Percentiles rank a stretch among this genome's conserved stretches.
phyloP scores from a whole-genome alignment of 2,797 vertebrate species.

The Halcyon leucocephala region DNA sequence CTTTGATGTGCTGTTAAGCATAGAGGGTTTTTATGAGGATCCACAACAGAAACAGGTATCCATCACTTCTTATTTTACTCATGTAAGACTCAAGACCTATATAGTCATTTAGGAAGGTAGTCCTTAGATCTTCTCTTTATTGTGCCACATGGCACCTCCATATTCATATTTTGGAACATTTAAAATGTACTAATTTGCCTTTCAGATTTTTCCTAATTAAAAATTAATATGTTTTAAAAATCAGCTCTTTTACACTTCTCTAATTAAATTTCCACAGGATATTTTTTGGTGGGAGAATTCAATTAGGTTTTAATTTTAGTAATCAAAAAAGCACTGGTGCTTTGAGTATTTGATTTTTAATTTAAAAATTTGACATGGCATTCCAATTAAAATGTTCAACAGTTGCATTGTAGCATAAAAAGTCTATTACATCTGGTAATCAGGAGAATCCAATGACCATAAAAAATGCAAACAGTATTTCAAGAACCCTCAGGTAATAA shows the following conservation, averaged over 20 bases:
- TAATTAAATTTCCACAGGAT: conserved; percentile 83
- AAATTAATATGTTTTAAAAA: conserved; percentile 76
- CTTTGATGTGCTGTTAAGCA: neutral
- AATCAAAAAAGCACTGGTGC: conserved; percentile 79
- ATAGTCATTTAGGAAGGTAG: neutral
- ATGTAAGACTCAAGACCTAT: neutral
- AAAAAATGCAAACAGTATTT: conserved; percentile 71
- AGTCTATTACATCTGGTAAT: conserved; percentile 67
- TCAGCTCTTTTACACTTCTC: conserved; percentile 71
- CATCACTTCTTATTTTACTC: neutral
- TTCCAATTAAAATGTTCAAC: conserved; percentile 75
- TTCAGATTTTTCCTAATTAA: conserved; percentile 75
- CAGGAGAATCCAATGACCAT: conserved; percentile 70
- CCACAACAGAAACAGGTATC: neutral
- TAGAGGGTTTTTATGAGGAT: neutral
- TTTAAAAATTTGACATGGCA: conserved; percentile 79
- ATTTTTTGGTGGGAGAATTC: conserved; percentile 81
- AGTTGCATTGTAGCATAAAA: conserved; percentile 71
- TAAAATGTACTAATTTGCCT: conserved; percentile 72
- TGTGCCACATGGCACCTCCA: conserved; percentile 20
- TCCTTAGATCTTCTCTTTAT: neutral
- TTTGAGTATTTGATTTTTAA: conserved; percentile 82
- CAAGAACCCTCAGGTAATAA: conserved; percentile 72
- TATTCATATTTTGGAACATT: conserved; percentile 49
- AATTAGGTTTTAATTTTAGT: conserved; percentile 83